phyloP scores from a whole-genome alignment of 2,797 vertebrate species.

The Phalloptychus januarius region DNA sequence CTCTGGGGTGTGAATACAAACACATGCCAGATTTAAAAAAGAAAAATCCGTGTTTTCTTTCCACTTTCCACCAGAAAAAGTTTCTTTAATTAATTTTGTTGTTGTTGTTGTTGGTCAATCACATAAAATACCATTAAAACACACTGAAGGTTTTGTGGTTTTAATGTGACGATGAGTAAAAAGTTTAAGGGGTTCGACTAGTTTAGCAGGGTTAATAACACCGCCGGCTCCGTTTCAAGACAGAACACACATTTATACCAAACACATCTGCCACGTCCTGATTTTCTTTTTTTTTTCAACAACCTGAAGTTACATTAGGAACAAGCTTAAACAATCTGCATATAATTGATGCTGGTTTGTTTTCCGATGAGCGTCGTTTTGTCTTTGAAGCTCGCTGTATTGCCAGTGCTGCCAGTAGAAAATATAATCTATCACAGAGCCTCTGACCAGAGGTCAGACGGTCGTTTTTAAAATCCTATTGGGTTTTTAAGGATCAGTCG shows the following conservation, averaged over 20 bases:
- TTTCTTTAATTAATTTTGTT: too few relatives aligned
- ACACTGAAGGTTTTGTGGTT: not conserved
- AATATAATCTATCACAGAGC: conserved; percentile 45
- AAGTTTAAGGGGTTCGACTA: not conserved
- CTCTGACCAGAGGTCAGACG: conserved; percentile 26
- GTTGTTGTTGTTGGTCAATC: not conserved
- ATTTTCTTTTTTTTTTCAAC: not conserved
- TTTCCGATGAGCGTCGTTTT: conserved; percentile 26
- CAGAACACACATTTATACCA: conserved; percentile 13
- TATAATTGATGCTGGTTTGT: conserved; percentile 18
- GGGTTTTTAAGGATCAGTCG: conserved; percentile 40
- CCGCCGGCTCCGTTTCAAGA: conserved; percentile 22
- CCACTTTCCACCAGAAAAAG: not conserved
- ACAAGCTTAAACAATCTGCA: conserved; percentile 22
- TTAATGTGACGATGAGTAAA: conserved; percentile 1
- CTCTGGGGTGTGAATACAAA: not conserved
- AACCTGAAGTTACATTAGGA: conserved; percentile 21
- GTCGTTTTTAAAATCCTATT: conserved; percentile 47
- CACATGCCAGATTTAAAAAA: not conserved
- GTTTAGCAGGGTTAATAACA: not conserved
- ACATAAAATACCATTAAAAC: not conserved
- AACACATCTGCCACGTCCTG: not conserved
- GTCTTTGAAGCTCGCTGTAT: conserved; percentile 36
- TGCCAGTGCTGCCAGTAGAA: conserved; percentile 30
- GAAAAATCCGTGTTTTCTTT: not conserved